Percentiles rank a stretch among this genome's conserved stretches.
These are phyloP conservation scores for Pycnonotus jocosus DNA, from an alignment of 2,113 vertebrate genomes.

Conservation along the genomic window DNA sequence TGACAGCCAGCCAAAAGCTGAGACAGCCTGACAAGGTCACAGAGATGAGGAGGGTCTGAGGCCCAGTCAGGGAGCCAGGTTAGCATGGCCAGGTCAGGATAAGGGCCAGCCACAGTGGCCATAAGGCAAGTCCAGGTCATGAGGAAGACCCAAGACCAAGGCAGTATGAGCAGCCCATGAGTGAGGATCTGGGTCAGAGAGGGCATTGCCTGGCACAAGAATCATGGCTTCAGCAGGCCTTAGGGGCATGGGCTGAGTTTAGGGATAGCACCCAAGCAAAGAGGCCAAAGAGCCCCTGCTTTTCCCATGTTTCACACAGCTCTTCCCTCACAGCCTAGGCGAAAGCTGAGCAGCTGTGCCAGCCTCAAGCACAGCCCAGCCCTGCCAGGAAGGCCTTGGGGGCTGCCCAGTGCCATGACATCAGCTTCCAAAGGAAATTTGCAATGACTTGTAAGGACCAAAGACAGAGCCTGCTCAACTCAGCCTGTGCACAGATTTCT, in stretches of 20 bases:
- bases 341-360: not conserved
- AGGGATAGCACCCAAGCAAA: not conserved
- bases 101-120: not conserved
- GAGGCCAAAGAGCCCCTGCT: not conserved
- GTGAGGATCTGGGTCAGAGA: not conserved
- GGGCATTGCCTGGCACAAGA: not conserved
- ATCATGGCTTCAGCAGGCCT: rapidly evolving
- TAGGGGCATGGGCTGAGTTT: not conserved
- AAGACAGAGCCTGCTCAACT: not conserved
- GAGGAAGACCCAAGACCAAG: not conserved
- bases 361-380: not conserved
- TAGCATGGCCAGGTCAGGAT: not conserved
- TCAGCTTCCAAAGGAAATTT: not conserved
- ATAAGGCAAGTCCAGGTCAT: not conserved
- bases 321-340: not conserved
- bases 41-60: not conserved
- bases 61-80: not conserved
- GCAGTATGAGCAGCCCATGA: rapidly evolving
- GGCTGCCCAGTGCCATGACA: not conserved
- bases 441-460: not conserved
- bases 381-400: not conserved
- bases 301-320: rapidly evolving
- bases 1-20: not conserved
- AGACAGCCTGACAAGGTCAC: not conserved
- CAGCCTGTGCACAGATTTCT: not conserved